Evolutionary conservation across 2,113 vertebrate species (phyloP), one percentile per base, ranked within the genome.

Genomic region (Ranitomeya variabilis): DNA sequence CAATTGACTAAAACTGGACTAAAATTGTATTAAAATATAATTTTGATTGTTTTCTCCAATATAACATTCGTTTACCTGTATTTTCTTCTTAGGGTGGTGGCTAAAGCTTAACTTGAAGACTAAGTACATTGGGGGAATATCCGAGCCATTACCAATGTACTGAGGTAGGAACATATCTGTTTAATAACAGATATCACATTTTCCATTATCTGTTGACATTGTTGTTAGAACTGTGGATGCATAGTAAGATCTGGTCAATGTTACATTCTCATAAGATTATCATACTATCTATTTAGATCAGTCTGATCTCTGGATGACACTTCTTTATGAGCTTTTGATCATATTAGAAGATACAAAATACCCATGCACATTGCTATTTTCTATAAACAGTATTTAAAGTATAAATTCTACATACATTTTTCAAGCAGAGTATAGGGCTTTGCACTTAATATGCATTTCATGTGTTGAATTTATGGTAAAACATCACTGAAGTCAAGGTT

Each of bases 401-500:
- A 62, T 80, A 59, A 7, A 59, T 23, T 71, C n/a, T 57, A 67
- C n/a, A 23, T 45, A 23, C 80, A 67, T 84, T 89, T 78, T 89
- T 71, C 23, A 69, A 31, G 23, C 9, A 14, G 74, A 45, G 19
- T 69, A 60, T 64, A 64, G n/a, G 80, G n/a, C 83, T 83, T 14
- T 13, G 67, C 79, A 21, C 19, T 66, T 83, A 26, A 67, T 69
- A 45, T 91, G 74, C 37, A 10, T 67, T 66, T 86, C 90, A 90
- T 83, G 90, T 79, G 87, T 13, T 64, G 37, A 93, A 57, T 91
- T 90, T 90, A 86, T 91, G 87, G 89, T 92, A 86, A 91, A 80
- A 87, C 31, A 85, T 80, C 84, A 85, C 0, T 3, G 88, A 92
- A 91, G 91, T 90, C 64, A 18, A 80, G 87, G 78, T 85, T 31